Conservation (phyloP, 2,888 invertebrate genomes). For the Baccha elongata region DNA sequence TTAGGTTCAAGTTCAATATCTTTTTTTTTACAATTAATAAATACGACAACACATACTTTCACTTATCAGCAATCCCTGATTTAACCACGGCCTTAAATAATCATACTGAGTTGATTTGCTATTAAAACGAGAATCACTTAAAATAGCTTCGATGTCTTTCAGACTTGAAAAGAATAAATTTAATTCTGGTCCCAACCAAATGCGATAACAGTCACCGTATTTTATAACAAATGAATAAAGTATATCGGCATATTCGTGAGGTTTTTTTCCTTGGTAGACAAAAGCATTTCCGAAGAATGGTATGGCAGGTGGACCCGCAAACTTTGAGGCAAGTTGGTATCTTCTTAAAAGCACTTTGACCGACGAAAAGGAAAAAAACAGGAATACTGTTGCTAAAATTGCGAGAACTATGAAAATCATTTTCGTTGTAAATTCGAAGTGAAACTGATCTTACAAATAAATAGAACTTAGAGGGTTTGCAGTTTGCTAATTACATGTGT, state of each 20-base stretch:
- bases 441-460: neutral
- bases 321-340: slow-evolving; percentile 42
- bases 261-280: slow-evolving; percentile 71
- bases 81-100: slow-evolving; percentile 74
- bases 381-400: neutral
- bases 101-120: slow-evolving; percentile 75
- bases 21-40: neutral
- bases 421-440: slow-evolving; percentile 9
- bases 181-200: slow-evolving; percentile 69
- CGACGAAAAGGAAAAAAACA: neutral
- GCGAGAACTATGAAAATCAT: slow-evolving; percentile 18
- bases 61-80: slow-evolving; percentile 75
- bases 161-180: slow-evolving; percentile 75
- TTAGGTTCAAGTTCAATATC: no score
- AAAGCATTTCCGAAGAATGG: slow-evolving; percentile 83
- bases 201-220: slow-evolving; percentile 20
- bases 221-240: slow-evolving; percentile 16
- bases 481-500: neutral
- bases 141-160: slow-evolving; percentile 71
- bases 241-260: slow-evolving; percentile 28
- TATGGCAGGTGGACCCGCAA: slow-evolving; percentile 79
- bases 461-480: neutral
- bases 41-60: slow-evolving; percentile 61
- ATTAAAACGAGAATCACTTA: slow-evolving; percentile 67
- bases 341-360: slow-evolving; percentile 12